Evolutionary conservation across 2,113 vertebrate species (phyloP), one percentile per base, ranked within the genome.

Genomic region (Panthera tigris): DNA sequence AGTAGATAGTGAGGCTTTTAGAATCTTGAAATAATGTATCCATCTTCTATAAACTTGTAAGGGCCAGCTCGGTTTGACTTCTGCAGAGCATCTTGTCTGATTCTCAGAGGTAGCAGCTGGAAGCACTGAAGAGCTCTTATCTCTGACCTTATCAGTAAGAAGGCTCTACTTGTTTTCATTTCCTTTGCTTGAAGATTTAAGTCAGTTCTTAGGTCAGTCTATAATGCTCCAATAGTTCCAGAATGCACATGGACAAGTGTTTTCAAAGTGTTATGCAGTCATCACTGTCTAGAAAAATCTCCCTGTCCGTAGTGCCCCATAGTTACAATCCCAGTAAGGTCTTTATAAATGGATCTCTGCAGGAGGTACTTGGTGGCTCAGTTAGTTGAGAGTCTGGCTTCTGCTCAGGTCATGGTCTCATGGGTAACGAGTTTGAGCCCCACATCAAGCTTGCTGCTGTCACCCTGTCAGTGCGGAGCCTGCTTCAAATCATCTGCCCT

Each of bases 291-390:
- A 61, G 50, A 66, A 36, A 87, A 76, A 36, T 23, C 2, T 12
- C 25, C 15, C 3, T 21, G 9, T 0, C 8, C 23, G 9, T 52
- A 8, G 4, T 45, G 3, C 11, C 23, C 0, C 16, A 52, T 23
- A 55, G 23, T 55, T 71, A 87, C 3, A 9, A 33, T 63, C 12
- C 4, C 19, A 71, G 7, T 21, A 5, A 52, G 6, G 2, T 14
- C n/a, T n/a, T 96, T 45, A 61, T 13, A 39, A 39, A 6, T 65
- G 57, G 21, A 21, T 61, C 57, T 61, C 57, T 61, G 57, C 8
- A 3, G 8, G 57, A 61, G 57, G 57, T 61, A 61, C 21, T 21
- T 25, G 19, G 57, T 9, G 21, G 5, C 57, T 61, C 21, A 9
- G 57, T 61, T 61, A 57, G 55, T 23, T 61, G 57, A 61, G 21